Evolutionary conservation across 2,888 invertebrate species (phyloP).

Genomic region (Xestia ashworthii): DNA sequence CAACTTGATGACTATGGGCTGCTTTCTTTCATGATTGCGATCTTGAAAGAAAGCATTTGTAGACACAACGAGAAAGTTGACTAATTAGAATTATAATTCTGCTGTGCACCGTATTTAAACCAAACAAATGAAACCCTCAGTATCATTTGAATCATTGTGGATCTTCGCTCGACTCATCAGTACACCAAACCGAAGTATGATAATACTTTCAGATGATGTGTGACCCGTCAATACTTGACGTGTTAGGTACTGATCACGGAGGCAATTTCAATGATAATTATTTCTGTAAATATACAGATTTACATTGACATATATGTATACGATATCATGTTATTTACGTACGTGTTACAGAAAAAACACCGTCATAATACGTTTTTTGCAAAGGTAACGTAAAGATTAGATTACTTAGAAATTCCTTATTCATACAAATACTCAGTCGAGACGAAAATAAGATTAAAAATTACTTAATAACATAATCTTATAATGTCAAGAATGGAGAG

Average conservation of each 20-base stretch:
- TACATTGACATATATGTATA: background rate
- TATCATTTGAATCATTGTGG: background rate
- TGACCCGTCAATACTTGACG: constrained; percentile 11
- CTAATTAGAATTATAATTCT: too few relatives aligned
- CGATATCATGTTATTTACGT: background rate
- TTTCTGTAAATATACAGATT: background rate
- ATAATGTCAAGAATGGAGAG: background rate
- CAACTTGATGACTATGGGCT: too few relatives aligned
- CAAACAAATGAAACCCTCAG: too few relatives aligned
- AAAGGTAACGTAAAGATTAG: constrained; percentile 40
- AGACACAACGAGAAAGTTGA: too few relatives aligned
- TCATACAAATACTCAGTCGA: constrained; percentile 23
- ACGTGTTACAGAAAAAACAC: constrained; percentile 12
- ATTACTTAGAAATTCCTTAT: constrained; percentile 18
- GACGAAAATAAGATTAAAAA: constrained; percentile 42
- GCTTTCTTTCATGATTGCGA: too few relatives aligned
- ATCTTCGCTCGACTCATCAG: background rate
- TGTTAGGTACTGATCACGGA: constrained; percentile 35
- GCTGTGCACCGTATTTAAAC: too few relatives aligned
- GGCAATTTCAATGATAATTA: constrained; percentile 21
- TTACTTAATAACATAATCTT: constrained; percentile 11
- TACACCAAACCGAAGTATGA: background rate
- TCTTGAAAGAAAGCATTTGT: too few relatives aligned
- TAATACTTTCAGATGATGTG: background rate
- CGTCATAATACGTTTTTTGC: constrained; percentile 3